A percentile compares a stretch with the other conserved stretches of the same genome.
These are phyloP conservation scores for Phrynocephalus forsythii DNA, from an alignment of 2,797 vertebrate genomes.

Conservation along the genomic window DNA sequence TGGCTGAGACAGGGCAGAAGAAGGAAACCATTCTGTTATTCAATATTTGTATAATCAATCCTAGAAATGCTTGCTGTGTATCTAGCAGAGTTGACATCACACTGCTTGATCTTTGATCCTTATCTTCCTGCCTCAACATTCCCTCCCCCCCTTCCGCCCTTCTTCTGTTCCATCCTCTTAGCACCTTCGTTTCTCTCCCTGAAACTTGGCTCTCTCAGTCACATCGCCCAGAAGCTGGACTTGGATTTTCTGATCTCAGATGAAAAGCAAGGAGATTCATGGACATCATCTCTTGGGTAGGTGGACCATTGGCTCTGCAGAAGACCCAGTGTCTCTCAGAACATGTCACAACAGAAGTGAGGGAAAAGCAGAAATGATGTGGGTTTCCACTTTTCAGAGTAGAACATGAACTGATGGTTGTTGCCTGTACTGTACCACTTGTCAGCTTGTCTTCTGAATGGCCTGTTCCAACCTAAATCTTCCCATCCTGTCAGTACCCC, in stretches of 20 bases:
- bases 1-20: background rate
- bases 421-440: background rate
- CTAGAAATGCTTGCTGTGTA: background rate
- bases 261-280: background rate
- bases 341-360: background rate
- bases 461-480: background rate
- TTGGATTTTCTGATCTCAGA: background rate
- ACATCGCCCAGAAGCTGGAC: background rate
- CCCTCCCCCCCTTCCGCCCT: too few species aligned
- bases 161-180: background rate
- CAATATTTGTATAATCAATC: background rate
- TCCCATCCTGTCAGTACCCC: background rate
- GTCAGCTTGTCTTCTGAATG: background rate
- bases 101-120: conserved; percentile 9
- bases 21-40: background rate
- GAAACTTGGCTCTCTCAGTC: background rate
- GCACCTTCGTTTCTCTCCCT: background rate
- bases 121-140: background rate
- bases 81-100: background rate
- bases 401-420: too few species aligned
- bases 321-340: background rate
- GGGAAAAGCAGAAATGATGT: background rate
- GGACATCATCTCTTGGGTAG: background rate
- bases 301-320: too few species aligned
- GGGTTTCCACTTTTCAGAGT: background rate